These are phyloP conservation scores for Helicoverpa assulta DNA, from an alignment of 2,888 invertebrate genomes.

Conservation along the genomic window DNA sequence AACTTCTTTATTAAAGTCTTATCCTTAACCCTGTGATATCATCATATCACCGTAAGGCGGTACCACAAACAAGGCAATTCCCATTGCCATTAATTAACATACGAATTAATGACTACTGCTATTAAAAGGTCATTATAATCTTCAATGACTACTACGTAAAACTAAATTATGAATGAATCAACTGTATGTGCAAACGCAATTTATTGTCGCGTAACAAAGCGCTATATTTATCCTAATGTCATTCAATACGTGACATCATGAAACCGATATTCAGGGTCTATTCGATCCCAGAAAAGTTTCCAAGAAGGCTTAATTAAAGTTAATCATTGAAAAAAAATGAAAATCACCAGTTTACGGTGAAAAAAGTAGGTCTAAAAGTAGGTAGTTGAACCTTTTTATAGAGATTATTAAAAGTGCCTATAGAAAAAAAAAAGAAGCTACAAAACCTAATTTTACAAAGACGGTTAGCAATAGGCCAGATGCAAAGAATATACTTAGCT, in stretches of 20 bases:
- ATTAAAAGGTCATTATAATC: conserved; percentile 12
- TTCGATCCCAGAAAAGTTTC: not conserved
- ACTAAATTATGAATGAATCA: conserved; percentile 37
- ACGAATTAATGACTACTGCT: not conserved
- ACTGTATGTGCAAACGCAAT: conserved; percentile 24
- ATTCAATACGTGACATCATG: conserved; percentile 50
- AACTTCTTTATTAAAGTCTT: too few species aligned
- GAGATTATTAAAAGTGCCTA: too few species aligned
- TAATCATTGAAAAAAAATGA: too few species aligned
- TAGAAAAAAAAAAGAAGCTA: too few species aligned
- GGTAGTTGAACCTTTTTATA: too few species aligned
- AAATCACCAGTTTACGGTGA: too few species aligned
- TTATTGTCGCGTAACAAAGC: conserved; percentile 34
- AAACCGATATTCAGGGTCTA: conserved; percentile 20
- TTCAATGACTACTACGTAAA: not conserved
- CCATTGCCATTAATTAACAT: not conserved
- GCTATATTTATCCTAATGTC: conserved; percentile 50
- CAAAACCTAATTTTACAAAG: too few species aligned
- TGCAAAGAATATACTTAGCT: too few species aligned
- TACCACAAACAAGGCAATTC: not conserved
- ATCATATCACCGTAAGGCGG: not conserved
- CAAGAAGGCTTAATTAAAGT: conserved; percentile 23
- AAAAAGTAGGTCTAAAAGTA: too few species aligned
- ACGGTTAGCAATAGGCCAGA: too few species aligned
- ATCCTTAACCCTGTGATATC: too few species aligned